phyloP scores from a whole-genome alignment of 2,797 vertebrate genomes.

The Mus spretus region DNA sequence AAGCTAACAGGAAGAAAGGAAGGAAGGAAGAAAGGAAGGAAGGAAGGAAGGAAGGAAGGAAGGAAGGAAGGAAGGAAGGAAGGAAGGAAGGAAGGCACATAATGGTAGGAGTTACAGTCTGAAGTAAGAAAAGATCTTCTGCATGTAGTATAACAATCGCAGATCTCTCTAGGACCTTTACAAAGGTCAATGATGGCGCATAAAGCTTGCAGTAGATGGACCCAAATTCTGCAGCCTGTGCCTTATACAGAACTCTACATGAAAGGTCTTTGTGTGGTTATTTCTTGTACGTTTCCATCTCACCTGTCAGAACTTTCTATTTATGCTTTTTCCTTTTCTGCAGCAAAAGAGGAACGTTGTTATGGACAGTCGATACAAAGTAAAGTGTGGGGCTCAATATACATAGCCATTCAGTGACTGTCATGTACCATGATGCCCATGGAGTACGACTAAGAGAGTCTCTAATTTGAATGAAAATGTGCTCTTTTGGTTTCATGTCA shows the following conservation, averaged over 20 bases:
- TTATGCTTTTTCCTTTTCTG: constrained; percentile 40
- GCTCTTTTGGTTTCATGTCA: constrained; percentile 80
- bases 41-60: background rate
- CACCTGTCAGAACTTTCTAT: constrained; percentile 47
- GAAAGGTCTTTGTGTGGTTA: background rate
- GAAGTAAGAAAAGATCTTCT: background rate
- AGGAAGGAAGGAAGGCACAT: rapidly evolving
- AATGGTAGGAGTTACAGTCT: background rate
- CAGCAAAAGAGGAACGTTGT: constrained; percentile 52
- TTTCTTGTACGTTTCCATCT: constrained; percentile 37
- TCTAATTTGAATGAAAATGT: constrained; percentile 81
- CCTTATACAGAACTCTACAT: background rate
- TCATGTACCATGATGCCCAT: constrained; percentile 53
- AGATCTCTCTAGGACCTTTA: background rate
- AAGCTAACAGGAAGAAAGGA: background rate
- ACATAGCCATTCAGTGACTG: constrained; percentile 78
- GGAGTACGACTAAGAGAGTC: constrained; percentile 79
- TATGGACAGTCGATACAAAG: constrained; percentile 60
- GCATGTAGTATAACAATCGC: background rate
- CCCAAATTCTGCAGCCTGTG: rapidly evolving
- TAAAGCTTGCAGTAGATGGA: background rate
- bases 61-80: too few relatives aligned
- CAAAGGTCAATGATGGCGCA: background rate
- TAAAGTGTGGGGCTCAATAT: constrained; percentile 70
- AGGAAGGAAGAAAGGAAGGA: too few relatives aligned